Evolutionary conservation across 2,888 invertebrate species (phyloP).

Genomic region (Glyphotaelius pellucidus): DNA sequence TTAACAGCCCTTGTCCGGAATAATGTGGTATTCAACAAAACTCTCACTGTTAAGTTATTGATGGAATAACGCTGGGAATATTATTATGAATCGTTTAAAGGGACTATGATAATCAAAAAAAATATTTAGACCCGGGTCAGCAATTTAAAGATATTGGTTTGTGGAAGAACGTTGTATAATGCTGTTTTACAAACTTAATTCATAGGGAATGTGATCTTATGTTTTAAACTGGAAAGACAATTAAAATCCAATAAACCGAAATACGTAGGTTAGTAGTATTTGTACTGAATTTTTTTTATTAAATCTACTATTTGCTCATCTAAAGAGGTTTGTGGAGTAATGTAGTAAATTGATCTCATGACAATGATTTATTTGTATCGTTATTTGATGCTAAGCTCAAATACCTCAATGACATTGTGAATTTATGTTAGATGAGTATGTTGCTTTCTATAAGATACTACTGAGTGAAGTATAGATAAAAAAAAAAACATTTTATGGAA

Average conservation of each 20-base stretch:
- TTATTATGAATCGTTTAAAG: neutral
- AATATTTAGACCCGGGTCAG: neutral
- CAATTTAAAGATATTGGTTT: slow-evolving; percentile 17
- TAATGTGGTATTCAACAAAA: no score
- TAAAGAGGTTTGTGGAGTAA: slow-evolving; percentile 4
- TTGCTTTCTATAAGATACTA: neutral
- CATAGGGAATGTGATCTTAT: slow-evolving; percentile 7
- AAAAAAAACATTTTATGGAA: neutral
- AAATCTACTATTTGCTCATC: neutral
- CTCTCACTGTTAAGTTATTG: neutral
- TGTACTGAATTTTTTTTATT: slow-evolving; percentile 7
- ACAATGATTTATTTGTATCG: neutral
- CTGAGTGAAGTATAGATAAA: neutral
- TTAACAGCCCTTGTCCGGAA: no score
- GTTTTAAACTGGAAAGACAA: slow-evolving; percentile 32
- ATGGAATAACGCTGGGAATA: neutral
- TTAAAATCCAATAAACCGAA: neutral
- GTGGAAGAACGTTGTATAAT: slow-evolving; percentile 26
- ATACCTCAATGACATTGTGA: neutral
- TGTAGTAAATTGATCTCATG: neutral
- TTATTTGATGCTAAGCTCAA: neutral
- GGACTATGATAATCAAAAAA: neutral
- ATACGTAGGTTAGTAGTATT: neutral
- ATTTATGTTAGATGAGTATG: no score
- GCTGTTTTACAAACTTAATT: slow-evolving; percentile 17